Conservation (phyloP, 2,797 vertebrate species). For the Lemur catta region DNA sequence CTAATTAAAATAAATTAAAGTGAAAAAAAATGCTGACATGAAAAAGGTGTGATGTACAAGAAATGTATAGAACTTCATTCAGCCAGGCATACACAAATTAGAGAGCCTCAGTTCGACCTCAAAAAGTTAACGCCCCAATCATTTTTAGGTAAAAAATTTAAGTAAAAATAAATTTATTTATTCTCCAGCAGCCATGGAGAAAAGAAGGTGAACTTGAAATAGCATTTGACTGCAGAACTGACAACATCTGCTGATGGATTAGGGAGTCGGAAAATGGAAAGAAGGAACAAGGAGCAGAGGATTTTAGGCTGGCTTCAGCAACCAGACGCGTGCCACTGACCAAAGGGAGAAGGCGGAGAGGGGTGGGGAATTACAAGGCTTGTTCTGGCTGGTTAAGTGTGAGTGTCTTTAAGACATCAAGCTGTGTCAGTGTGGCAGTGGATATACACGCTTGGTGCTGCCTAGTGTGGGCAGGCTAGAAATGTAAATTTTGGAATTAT, state of each 20-base stretch:
- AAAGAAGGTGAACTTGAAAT: background rate
- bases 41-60: background rate
- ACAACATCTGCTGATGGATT: background rate
- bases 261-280: background rate
- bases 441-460: background rate
- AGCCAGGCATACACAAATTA: background rate
- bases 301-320: background rate
- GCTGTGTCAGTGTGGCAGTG: too few species aligned
- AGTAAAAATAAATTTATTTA: background rate
- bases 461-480: background rate
- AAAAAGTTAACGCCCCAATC: background rate
- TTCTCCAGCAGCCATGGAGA: background rate
- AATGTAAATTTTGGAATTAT: background rate
- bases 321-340: too few species aligned
- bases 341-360: background rate
- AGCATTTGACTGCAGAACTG: background rate
- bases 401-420: background rate
- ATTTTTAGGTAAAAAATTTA: background rate
- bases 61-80: background rate
- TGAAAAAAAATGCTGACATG: background rate
- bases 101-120: fast-evolving
- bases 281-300: fast-evolving
- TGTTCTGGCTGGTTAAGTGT: background rate
- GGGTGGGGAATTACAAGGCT: too few species aligned
- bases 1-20: slow-evolving; percentile 4